Evolutionary conservation across 2,113 vertebrate species (phyloP), one percentile per base, ranked within the genome.

Genomic region (Zosterops japonicus): DNA sequence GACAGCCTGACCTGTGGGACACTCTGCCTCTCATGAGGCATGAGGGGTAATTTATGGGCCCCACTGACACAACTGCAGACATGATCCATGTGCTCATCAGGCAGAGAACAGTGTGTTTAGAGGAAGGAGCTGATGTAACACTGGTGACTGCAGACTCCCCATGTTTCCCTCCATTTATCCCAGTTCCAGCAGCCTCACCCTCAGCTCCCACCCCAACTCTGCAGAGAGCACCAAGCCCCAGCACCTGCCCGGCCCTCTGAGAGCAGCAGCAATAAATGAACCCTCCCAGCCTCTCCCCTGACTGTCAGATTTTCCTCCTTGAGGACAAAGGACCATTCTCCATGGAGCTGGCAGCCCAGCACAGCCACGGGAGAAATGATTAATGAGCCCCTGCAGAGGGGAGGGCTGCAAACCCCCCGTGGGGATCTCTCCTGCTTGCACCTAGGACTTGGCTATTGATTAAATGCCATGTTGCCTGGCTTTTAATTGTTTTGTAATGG

Each of bases 401-500:
- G n/a, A 72, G 39, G 42, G 80, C 80, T 64, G 35, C 57, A 27
- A n/a, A 8, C 27, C 23, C 86, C 2, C 8, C 1, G 2, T 0
- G 5, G 67, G 1, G 55, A 63, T n/a, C 35, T 31, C 89, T 72
- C 80, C 69, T 52, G 46, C 63, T 39, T 35, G 42, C 89, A 94
- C 91, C 92, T 70, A 12, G 23, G 72, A 44, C 78, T 74, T 22
- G 4, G 42, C 60, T 71, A 91, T 85, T 50, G 96, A 97, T 88
- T 91, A 89, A 81, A 59, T 31, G 89, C 4, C 84, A 4, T 2
- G 7, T 52, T 71, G 75, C 78, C 61, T 64, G 84, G 55, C 77
- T 85, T 90, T 93, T 95, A 94, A 95, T 96, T 94, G 84, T 56
- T 42, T 68, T 55, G 25, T 74, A 96, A 95, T 77, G 64, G 89